Evolutionary conservation across 2,113 vertebrate species (phyloP).

Genomic region (Gobius niger): DNA sequence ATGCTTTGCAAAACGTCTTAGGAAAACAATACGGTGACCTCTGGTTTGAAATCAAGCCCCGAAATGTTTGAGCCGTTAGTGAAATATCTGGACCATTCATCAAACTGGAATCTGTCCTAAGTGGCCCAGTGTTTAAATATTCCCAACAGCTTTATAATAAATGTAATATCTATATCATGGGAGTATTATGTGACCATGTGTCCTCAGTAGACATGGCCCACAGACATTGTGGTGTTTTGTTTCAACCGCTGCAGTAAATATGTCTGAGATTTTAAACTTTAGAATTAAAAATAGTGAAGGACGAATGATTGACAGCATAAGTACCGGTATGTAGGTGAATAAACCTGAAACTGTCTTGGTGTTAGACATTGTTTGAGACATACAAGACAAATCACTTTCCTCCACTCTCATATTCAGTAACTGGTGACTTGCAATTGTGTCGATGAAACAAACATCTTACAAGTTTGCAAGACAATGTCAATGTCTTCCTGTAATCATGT

Average conservation of each 20-base stretch:
- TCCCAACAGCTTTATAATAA: slow-evolving; percentile 2
- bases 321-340: not conserved
- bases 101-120: slow-evolving; percentile 31
- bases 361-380: too few relatives aligned
- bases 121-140: slow-evolving; percentile 1
- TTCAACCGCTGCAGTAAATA: slow-evolving; percentile 6
- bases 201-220: slow-evolving; percentile 11
- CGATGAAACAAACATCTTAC: too few relatives aligned
- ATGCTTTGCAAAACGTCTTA: slow-evolving; percentile 39
- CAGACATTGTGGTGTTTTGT: not conserved
- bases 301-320: not conserved
- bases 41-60: slow-evolving; percentile 51
- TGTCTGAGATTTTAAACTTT: not conserved
- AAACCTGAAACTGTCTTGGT: too few relatives aligned
- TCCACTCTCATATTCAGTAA: too few relatives aligned
- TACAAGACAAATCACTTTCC: too few relatives aligned
- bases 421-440: too few relatives aligned
- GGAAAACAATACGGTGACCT: slow-evolving; percentile 55
- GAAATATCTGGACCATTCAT: slow-evolving; percentile 36
- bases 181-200: not conserved
- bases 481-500: too few relatives aligned
- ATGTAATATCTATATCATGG: slow-evolving; percentile 3
- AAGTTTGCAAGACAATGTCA: too few relatives aligned
- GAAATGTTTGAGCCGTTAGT: slow-evolving; percentile 36
- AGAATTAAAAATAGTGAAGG: not conserved